Base-by-base conservation (phyloP, 2,888 invertebrate genomes). In the Lepetodrilus schrolli region DNA sequence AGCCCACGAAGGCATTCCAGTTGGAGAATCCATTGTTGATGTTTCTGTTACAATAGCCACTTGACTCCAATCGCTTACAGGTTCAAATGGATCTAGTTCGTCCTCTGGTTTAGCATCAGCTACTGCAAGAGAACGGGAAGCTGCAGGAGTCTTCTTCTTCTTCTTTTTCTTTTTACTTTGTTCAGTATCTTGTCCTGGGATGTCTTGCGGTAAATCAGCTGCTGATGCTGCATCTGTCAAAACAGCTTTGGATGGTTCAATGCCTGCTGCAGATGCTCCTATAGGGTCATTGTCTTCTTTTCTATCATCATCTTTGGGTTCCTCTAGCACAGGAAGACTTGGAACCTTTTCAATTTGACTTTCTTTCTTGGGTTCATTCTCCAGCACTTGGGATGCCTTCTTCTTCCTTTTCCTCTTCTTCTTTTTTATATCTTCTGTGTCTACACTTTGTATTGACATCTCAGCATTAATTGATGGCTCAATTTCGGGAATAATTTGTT, bases 401-500 rank as follows among this genome's bases (percentile, higher is more conserved):
- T 66, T 66, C 5, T 13, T 13, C 38, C 38, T 66, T 21, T 66
- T 66, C 66, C 38, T 66, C 37, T 66, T 34, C 36, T 66, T 68
- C 47, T 68, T 68, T 30, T 68, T 68, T 17, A 21, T 47, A 13
- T 68, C 43, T 13, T 47, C n/a, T n/a, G n/a, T n/a, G n/a, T n/a
- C n/a, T n/a, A n/a, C n/a, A n/a, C n/a, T n/a, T n/a, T n/a, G n/a
- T n/a, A n/a, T n/a, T n/a, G n/a, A n/a, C n/a, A n/a, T n/a, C n/a
- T n/a, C n/a, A n/a, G n/a, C n/a, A n/a, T n/a, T n/a, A n/a, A 8
- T 47, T 8, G 43, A 10, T 38, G 66, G 43, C 17, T 68, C 47
- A 47, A 43, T 68, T 10, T 66, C 66, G 7, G 26, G 7, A 17
- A 30, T 23, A 47, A 23, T n/a, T 2, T 68, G 10, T 20, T 20